phyloP scores from a whole-genome alignment of 2,888 invertebrate species.

The Oscheius sp. region DNA sequence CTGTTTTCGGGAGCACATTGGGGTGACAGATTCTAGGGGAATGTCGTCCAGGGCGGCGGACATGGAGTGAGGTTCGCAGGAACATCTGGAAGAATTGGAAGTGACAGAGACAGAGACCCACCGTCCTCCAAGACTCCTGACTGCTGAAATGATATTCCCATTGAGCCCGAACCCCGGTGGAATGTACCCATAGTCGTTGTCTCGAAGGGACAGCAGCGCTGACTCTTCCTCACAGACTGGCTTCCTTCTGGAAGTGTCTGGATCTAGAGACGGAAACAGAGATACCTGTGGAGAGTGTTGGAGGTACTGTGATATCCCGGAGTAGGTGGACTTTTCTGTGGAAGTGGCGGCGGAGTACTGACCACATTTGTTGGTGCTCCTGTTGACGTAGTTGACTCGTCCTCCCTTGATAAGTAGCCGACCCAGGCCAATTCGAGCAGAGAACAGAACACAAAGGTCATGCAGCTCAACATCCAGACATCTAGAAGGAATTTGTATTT shows the following conservation, averaged over 20 bases:
- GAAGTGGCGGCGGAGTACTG: constrained; percentile 18
- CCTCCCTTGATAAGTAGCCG: constrained; percentile 69
- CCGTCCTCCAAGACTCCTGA: constrained; percentile 33
- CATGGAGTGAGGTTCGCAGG: constrained; percentile 48
- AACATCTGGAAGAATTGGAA: constrained; percentile 38
- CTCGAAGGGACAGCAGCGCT: constrained; percentile 52
- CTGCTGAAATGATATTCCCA: constrained; percentile 43
- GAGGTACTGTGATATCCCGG: constrained; percentile 26
- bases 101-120: constrained; percentile 1
- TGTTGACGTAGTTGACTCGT: constrained; percentile 37
- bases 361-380: neutral
- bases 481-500: constrained; percentile 38
- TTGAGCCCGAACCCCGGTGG: constrained; percentile 69
- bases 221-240: constrained; percentile 54
- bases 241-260: constrained; percentile 34
- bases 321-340: constrained; percentile 26
- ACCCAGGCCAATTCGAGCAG: constrained; percentile 72
- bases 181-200: constrained; percentile 73
- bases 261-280: neutral
- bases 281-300: constrained; percentile 28
- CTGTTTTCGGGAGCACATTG: constrained; percentile 45
- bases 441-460: constrained; percentile 73
- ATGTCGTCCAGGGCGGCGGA: constrained; percentile 32
- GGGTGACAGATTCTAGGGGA: constrained; percentile 14
- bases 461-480: constrained; percentile 73